Conservation (phyloP, 2,888 invertebrate species). For the Diadegma fenestrale region DNA sequence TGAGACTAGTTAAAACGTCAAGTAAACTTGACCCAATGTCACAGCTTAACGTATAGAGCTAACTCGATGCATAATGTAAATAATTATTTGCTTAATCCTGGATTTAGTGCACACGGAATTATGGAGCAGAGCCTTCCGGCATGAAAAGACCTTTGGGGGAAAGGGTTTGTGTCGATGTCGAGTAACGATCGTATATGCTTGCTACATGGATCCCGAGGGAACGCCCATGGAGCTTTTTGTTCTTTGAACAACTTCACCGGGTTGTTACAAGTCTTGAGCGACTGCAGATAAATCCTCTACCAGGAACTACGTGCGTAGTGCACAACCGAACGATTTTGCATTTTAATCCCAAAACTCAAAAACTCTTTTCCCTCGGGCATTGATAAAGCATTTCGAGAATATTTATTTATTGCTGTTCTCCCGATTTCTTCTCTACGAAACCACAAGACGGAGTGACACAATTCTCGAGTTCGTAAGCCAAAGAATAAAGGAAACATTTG, state of each 20-base stretch:
- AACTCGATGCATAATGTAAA: conserved; percentile 20
- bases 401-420: background rate
- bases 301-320: background rate
- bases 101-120: background rate
- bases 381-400: background rate
- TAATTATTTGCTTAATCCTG: conserved; percentile 28
- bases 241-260: conserved; percentile 9
- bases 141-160: conserved; percentile 5
- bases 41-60: conserved; percentile 1
- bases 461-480: background rate
- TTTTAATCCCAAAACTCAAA: conserved; percentile 6
- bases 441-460: background rate
- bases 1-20: background rate
- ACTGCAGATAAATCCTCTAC: conserved; percentile 16
- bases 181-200: conserved; percentile 15
- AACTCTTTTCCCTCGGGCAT: background rate
- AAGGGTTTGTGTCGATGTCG: conserved; percentile 18
- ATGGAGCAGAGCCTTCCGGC: background rate
- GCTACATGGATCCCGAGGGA: conserved; percentile 10
- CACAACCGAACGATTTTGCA: background rate
- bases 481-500: background rate
- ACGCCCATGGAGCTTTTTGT: conserved; percentile 25
- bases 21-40: background rate
- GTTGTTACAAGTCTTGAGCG: conserved; percentile 6
- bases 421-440: background rate